phyloP scores from a whole-genome alignment of 2,113 vertebrate genomes.

The human (Homo sapiens) region GRCh38 chr20:50500001-50500500 shows the following conservation, averaged over 20 bases:
- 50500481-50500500: not conserved
- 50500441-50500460: not conserved
- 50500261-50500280: not conserved
- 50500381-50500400: not conserved
- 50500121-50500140: not conserved
- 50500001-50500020: not conserved
- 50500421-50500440: not conserved
- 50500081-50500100: too few relatives aligned
- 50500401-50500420: not conserved
- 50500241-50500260: not conserved
- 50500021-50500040: not conserved
- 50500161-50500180: not conserved
- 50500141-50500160: not conserved
- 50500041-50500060: not conserved
- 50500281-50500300: not conserved
- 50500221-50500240: not conserved
- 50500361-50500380: not conserved
- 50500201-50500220: not conserved
- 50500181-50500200: not conserved
- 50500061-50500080: not conserved
- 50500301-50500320: not conserved
- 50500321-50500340: not conserved
- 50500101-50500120: not conserved
- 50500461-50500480: accelerated
- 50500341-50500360: not conserved